These are phyloP conservation scores for Tyto alba DNA, from an alignment of 2,113 vertebrate species.

Conservation along the genomic window DNA sequence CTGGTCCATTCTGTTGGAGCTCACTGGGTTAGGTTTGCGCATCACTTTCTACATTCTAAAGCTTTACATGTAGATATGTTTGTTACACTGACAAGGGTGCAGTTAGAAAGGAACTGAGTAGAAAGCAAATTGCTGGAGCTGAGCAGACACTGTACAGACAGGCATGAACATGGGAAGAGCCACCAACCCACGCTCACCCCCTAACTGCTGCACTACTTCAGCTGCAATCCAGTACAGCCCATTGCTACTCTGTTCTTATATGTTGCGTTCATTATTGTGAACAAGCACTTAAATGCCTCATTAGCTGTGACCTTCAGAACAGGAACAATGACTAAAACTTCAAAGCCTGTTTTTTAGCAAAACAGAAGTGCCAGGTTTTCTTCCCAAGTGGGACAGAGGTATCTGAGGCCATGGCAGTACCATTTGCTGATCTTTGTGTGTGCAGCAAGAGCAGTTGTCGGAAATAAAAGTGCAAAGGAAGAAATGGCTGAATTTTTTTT, in stretches of 20 bases:
- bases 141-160: rapidly evolving
- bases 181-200: rapidly evolving
- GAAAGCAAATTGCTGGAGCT: neutral
- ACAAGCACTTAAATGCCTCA: neutral
- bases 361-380: neutral
- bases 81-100: rapidly evolving
- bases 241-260: neutral
- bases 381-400: neutral
- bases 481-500: neutral
- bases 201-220: neutral
- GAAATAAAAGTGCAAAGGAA: neutral
- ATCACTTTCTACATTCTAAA: neutral
- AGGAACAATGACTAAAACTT: neutral
- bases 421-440: neutral
- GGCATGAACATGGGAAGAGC: rapidly evolving
- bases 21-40: neutral
- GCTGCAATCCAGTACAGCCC: neutral
- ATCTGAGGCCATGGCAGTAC: rapidly evolving
- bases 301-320: neutral
- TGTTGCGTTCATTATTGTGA: rapidly evolving
- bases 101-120: neutral
- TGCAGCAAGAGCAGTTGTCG: neutral
- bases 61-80: neutral
- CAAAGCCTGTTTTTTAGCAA: neutral
- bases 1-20: neutral